A percentile compares a stretch with the other conserved stretches of the same genome.
Conservation (phyloP, 2,888 invertebrate genomes). For the Melanostoma scalare region DNA sequence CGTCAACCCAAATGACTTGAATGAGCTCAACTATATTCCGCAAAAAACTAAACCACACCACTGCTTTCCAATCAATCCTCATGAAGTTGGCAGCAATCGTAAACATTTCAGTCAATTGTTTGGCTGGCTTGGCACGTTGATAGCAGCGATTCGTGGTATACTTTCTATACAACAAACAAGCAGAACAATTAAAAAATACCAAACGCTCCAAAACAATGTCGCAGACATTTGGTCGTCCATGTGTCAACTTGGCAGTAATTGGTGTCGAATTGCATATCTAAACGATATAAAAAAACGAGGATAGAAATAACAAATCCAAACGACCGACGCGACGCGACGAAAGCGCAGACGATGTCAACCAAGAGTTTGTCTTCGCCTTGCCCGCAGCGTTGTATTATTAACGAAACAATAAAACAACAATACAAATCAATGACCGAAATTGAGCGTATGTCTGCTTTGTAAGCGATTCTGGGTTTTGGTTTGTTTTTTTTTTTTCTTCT, state of each 20-base stretch:
- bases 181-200: slow-evolving; percentile 45
- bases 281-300: slow-evolving; percentile 21
- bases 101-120: slow-evolving; percentile 29
- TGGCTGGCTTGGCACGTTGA: slow-evolving; percentile 13
- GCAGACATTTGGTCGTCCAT: slow-evolving; percentile 51
- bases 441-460: slow-evolving; percentile 19
- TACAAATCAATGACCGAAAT: slow-evolving; percentile 62
- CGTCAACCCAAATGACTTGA: slow-evolving; percentile 28
- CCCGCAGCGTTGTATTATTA: slow-evolving; percentile 41
- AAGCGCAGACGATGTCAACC: slow-evolving; percentile 10
- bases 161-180: slow-evolving; percentile 18
- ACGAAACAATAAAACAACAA: slow-evolving; percentile 38
- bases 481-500: not conserved
- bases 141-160: slow-evolving; percentile 33
- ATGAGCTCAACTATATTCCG: slow-evolving; percentile 54
- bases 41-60: slow-evolving; percentile 37
- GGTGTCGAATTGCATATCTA: slow-evolving; percentile 59
- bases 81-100: slow-evolving; percentile 33
- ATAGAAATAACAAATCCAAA: not conserved
- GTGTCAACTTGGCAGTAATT: slow-evolving; percentile 65
- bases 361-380: not conserved
- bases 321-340: slow-evolving; percentile 12
- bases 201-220: slow-evolving; percentile 56
- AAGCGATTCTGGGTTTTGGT: slow-evolving; percentile 16
- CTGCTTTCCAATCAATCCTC: slow-evolving; percentile 52